Evolutionary conservation across 1,140 invertebrate genomes (phyloP), one percentile per base, ranked within the genome.

Genomic region (Stegodyphus dumicola): DNA sequence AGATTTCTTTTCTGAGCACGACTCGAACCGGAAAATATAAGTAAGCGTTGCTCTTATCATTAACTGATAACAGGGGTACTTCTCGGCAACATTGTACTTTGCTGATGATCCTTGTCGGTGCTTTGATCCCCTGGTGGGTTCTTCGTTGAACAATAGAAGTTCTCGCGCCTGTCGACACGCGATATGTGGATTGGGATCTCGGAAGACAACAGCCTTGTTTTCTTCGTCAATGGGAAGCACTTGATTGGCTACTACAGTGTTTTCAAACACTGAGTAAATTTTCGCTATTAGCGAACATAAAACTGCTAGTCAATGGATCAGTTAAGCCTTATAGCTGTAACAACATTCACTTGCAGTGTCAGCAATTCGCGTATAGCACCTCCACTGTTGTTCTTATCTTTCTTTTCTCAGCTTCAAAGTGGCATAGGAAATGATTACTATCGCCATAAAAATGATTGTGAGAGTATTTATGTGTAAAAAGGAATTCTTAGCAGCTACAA

Each of bases 91-190:
- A 83, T 83, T 83, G 80, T 83, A 83, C 80, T 83, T 64, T 75
- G 70, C 51, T 83, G 71, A 71, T 83, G 80, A 83, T 83, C 80
- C 80, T 83, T 83, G 80, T 83, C 80, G 80, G 70, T 48, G 71
- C 80, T 83, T 83, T 83, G 80, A 83, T 83, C 80, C 80, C 70
- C 71, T 53, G n/a, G 70, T 74, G 51, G 60, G 56, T 49, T 51
- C 67, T 60, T 15, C 33, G 18, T 5, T 4, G 56, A 67, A 83
- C 80, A 83, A 83, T 83, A 71, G 80, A 56, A 71, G n/a, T 71
- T 80, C 77, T 80, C 66, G 77, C 77, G 67, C 15, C 54, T 33
- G 67, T 54, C 53, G 80, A 65, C 80, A 83, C 80, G 80, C 80
- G 71, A 83, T 83, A 49, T 74, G 11, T 7, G 70, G 11, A 83